Percentiles rank a stretch among this genome's conserved stretches.
phyloP scores from a whole-genome alignment of 1,140 invertebrate genomes.

The Nylanderia fulva region DNA sequence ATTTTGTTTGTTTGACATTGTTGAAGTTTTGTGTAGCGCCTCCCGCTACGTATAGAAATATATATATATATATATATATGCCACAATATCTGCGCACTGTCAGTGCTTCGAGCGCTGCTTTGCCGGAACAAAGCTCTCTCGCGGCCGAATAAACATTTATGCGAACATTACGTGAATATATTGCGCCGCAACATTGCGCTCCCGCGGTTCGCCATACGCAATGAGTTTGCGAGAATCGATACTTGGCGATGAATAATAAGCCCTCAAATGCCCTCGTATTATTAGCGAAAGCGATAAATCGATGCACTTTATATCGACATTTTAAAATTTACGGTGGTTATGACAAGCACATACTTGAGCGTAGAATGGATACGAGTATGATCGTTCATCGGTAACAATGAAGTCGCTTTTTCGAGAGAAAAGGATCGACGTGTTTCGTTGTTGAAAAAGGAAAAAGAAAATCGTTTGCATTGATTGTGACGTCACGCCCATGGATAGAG shows the following conservation, averaged over 20 bases:
- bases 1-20: constrained; percentile 42
- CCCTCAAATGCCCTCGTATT: constrained; percentile 25
- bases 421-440: constrained; percentile 50
- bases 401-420: constrained; percentile 39
- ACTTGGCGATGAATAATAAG: constrained; percentile 37
- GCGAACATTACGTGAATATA: constrained; percentile 18
- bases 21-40: constrained; percentile 47
- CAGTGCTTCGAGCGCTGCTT: constrained; percentile 1
- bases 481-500: constrained; percentile 52
- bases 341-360: constrained; percentile 21
- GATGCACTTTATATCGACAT: neutral
- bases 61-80: too few relatives aligned
- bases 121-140: neutral
- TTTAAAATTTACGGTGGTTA: constrained; percentile 28
- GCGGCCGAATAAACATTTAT: constrained; percentile 31
- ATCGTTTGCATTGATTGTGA: constrained; percentile 39
- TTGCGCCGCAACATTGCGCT: neutral
- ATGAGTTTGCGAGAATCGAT: constrained; percentile 2
- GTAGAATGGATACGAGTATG: constrained; percentile 37
- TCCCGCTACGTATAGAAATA: constrained; percentile 2
- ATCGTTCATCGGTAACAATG: constrained; percentile 50
- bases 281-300: constrained; percentile 32
- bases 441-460: constrained; percentile 34
- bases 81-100: constrained; percentile 13
- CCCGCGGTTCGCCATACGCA: neutral